These are phyloP conservation scores for Thymelicus acteon DNA, from an alignment of 2,888 invertebrate species.

Conservation along the genomic window DNA sequence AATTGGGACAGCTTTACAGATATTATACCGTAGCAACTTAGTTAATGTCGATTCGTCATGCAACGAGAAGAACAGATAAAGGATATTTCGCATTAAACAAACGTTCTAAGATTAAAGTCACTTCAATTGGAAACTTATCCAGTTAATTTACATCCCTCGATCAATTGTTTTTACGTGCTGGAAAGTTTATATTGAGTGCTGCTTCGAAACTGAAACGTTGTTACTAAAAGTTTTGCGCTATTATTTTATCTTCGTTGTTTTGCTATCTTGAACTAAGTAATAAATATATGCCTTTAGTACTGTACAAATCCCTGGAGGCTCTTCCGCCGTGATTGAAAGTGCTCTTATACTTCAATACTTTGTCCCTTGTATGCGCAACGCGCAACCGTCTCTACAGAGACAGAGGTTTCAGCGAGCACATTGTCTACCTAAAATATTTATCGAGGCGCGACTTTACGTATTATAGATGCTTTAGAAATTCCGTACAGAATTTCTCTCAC, in stretches of 20 bases:
- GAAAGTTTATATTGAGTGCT: too few relatives aligned
- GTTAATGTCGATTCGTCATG: too few relatives aligned
- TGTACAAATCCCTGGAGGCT: conserved; percentile 8
- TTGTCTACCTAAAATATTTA: conserved; percentile 22
- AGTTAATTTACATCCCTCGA: too few relatives aligned
- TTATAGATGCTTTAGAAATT: conserved; percentile 8
- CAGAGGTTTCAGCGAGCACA: conserved; percentile 16
- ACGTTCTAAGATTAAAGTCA: too few relatives aligned
- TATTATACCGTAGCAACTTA: too few relatives aligned
- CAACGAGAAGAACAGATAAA: too few relatives aligned
- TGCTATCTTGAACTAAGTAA: not conserved
- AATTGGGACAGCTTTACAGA: too few relatives aligned
- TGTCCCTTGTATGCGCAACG: conserved; percentile 2
- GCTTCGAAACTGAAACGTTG: not conserved
- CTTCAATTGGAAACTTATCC: too few relatives aligned
- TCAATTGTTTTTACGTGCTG: too few relatives aligned
- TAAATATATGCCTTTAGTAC: conserved; percentile 16
- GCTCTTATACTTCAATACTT: conserved; percentile 9
- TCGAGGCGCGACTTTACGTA: conserved; percentile 13
- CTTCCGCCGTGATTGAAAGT: conserved; percentile 15
- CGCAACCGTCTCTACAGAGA: conserved; percentile 4
- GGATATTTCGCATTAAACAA: too few relatives aligned
- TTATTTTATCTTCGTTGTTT: not conserved
- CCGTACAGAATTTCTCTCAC: conserved; percentile 5
- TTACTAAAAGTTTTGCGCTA: not conserved